Evolutionary conservation across 2,113 vertebrate species (phyloP).

Genomic region (Canis aureus): DNA sequence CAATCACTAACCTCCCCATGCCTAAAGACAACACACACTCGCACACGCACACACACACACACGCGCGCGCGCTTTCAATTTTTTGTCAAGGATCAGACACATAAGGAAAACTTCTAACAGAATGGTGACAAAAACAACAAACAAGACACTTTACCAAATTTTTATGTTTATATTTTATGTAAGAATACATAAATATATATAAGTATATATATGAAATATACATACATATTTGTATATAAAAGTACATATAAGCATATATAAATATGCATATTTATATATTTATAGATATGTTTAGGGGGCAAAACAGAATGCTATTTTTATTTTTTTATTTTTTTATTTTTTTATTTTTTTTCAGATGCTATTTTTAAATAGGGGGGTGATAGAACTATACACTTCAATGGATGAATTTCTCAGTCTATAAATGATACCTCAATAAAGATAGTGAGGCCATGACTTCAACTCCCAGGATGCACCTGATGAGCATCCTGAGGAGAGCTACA

Average conservation of each 20-base stretch:
- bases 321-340: too few relatives aligned
- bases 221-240: too few relatives aligned
- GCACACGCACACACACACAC: not conserved
- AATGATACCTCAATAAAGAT: not conserved
- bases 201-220: too few relatives aligned
- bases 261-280: not conserved
- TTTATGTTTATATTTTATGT: too few relatives aligned
- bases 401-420: not conserved
- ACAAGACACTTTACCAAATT: not conserved
- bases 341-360: not conserved
- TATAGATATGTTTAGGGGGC: not conserved
- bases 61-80: fast-evolving
- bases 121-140: not conserved
- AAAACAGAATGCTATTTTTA: not conserved
- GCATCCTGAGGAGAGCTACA: not conserved
- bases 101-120: not conserved
- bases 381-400: not conserved
- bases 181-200: too few relatives aligned
- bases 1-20: not conserved
- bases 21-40: not conserved
- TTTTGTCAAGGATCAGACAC: not conserved
- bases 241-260: not conserved
- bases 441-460: not conserved
- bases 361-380: not conserved
- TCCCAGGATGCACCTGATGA: not conserved